Evolutionary conservation across 2,888 invertebrate species (phyloP), one percentile per base, ranked within the genome.

Genomic region (Scotopteryx bipunctaria): DNA sequence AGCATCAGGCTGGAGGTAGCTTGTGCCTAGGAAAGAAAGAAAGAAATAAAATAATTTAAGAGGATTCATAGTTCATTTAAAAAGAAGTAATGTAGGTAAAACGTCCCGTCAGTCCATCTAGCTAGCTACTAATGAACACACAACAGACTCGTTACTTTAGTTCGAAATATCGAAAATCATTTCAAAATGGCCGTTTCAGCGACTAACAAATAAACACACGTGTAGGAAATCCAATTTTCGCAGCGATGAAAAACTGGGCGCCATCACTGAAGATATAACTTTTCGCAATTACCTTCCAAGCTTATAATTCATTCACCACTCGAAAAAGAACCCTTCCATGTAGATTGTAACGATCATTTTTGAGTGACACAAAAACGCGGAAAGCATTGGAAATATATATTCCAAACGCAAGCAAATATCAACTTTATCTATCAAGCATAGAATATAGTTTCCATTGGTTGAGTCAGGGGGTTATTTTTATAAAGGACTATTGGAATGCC

Each of bases 261-360:
- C 45, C 40, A 17, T 38, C 31, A 42, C 46, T 13, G 19, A 52
- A 29, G 40, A 41, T 36, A 51, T 45, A 52, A 11, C 29, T 15
- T 51, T 41, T 42, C 25, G 42, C 51, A 45, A 51, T 36, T 32
- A 46, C 46, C 52, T 37, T 19, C 45, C 41, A 19, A 41, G 41
- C 29, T 35, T 36, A 35, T 38, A 9, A 36, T 25, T 31, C 31
- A 41, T 36, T 52, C 19, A 37, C n/a, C 36, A 37, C 6, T 19
- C 41, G 3, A 46, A 46, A 36, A 31, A 2, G 0, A 29, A 23
- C 40, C 9, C 9, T 19, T 21, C 1, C 2, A 9, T 2, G 16
- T 0, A 2, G 1, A 15, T n/a, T n/a, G 27, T 21, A 41, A 11
- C 5, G 37, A 11, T 2, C 2, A 32, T 32, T 52, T 42, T 19